Base-by-base conservation (phyloP, 2,797 vertebrate genomes). In the Crenichthys baileyi region DNA sequence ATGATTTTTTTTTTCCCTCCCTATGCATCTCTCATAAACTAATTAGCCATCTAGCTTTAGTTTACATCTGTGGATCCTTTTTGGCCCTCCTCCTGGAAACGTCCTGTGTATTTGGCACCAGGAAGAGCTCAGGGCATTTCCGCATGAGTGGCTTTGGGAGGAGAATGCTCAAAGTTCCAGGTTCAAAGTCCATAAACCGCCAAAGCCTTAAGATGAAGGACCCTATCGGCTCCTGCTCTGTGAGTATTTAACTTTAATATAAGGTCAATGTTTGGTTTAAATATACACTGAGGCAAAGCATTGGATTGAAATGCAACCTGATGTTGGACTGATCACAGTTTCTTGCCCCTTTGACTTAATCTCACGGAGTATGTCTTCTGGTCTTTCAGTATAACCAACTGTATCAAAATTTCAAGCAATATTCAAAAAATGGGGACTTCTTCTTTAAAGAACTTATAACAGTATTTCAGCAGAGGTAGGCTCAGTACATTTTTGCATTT, bases 401-500 rank as follows among this genome's bases (percentile, higher is more conserved):
- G 18, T 98, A 97, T 91, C 96, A 97, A 90, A 96, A 97, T 82
- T 94, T 96, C 26, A 98, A 97, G 87, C 93, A 83, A 55, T 95
- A 96, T 93, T 97, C 97, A 73, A 97, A 97, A 94, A 94, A 94
- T 83, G 97, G 97, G 85, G 97, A 97, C 81, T 82, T 91, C 88
- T 97, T 97, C 94, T 97, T 96, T 90, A 97, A 97, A 92, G 96
- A 97, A 81, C 94, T 98, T 53, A 92, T 96, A 90, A 88, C 92
- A 0, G 89, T 97, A 77, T 96, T 97, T 87, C 97, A 97, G 77
- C 97, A 97, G 93, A 97, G 97, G 97, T 97, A 93, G 24, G 48
- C 39, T 81, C 41, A 61, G 1, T 26, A 8, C 0, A 39, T 56
- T 48, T 22, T 18, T 4, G 5, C 4, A 26, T 65, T 82, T n/a